Conservation (phyloP, 2,797 vertebrate genomes). For the Adelosebastes latens region DNA sequence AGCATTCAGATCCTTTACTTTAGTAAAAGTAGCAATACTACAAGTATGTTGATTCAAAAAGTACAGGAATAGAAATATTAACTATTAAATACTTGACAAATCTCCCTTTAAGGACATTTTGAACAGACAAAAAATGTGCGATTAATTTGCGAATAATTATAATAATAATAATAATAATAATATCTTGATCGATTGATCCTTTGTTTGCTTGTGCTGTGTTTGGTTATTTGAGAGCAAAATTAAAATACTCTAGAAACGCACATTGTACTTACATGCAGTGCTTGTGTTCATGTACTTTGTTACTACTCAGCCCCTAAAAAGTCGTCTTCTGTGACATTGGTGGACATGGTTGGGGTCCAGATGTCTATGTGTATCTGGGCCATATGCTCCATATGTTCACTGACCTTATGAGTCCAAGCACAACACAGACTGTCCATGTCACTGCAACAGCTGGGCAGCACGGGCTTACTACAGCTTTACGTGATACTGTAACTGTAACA, state of each 20-base stretch:
- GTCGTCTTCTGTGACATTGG: conserved; percentile 19
- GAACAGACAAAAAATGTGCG: no score
- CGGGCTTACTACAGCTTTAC: conserved; percentile 3
- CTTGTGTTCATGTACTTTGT: neutral
- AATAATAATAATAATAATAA: no score
- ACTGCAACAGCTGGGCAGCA: conserved; percentile 43
- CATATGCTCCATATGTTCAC: conserved; percentile 49
- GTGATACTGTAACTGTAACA: neutral
- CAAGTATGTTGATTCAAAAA: neutral
- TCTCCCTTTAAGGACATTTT: no score
- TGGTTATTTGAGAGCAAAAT: neutral
- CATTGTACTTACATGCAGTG: neutral
- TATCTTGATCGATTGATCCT: neutral
- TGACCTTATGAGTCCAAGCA: conserved; percentile 41
- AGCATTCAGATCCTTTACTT: neutral
- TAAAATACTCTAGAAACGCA: neutral
- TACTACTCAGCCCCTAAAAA: neutral
- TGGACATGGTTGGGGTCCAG: conserved; percentile 29
- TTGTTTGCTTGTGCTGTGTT: neutral
- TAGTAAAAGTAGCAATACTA: neutral
- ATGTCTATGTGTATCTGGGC: conserved; percentile 35
- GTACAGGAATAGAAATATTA: neutral
- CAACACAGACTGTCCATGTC: conserved; percentile 24
- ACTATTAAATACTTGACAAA: no score
- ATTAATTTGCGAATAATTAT: no score